A percentile compares a stretch with the other conserved stretches of the same genome.
Conservation (phyloP, 2,888 invertebrate genomes). For the Diarsia mendica region DNA sequence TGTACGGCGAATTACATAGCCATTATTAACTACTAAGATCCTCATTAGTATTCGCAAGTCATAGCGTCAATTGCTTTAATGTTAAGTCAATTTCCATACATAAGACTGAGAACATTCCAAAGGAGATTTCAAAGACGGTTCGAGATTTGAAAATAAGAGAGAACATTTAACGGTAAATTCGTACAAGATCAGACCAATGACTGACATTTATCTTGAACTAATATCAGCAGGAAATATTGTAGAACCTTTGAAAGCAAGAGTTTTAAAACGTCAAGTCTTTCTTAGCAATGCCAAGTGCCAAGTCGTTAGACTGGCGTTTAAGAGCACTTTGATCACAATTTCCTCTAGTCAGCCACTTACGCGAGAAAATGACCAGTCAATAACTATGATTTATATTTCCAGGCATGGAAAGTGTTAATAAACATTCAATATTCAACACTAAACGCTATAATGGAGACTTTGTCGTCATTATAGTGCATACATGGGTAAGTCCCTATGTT, state of each 20-base stretch:
- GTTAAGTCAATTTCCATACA: slow-evolving; percentile 41
- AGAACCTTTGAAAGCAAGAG: not conserved
- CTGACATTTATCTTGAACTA: not conserved
- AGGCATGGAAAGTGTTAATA: not conserved
- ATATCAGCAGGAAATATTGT: not conserved
- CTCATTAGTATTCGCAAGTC: slow-evolving; percentile 40
- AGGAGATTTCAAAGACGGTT: not conserved
- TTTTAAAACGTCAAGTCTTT: not conserved
- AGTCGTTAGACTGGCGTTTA: slow-evolving; percentile 16
- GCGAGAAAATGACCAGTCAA: slow-evolving; percentile 27
- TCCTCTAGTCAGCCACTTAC: slow-evolving; percentile 3
- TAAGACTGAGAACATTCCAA: slow-evolving; percentile 16
- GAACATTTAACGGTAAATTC: not conserved
- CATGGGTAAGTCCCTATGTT: too few species aligned
- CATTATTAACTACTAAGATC: slow-evolving; percentile 26
- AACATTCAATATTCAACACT: slow-evolving; percentile 6
- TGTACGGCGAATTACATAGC: slow-evolving; percentile 6
- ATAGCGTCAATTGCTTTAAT: slow-evolving; percentile 44
- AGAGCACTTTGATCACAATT: slow-evolving; percentile 17
- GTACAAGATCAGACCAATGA: not conserved
- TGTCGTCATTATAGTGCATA: not conserved
- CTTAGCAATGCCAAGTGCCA: slow-evolving; percentile 4
- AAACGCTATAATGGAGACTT: not conserved
- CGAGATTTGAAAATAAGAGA: not conserved
- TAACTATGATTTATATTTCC: slow-evolving; percentile 16